Percentiles rank a stretch among this genome's conserved stretches.
phyloP scores from a whole-genome alignment of 2,113 vertebrate genomes.

The Felis catus region DNA sequence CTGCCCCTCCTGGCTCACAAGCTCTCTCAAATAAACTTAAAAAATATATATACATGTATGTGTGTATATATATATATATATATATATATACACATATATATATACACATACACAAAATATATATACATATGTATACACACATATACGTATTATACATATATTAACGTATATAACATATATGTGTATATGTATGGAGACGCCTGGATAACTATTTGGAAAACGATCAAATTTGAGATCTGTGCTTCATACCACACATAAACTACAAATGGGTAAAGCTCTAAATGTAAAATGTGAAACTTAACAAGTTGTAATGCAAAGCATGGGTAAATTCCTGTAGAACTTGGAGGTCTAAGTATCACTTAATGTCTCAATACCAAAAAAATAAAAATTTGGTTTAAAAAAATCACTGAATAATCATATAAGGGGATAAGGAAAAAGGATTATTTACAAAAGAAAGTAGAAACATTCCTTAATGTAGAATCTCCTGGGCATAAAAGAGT shows the following conservation, averaged over 20 bases:
- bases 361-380: not conserved
- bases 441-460: not conserved
- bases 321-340: not conserved
- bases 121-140: no score
- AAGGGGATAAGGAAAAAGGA: not conserved
- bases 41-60: no score
- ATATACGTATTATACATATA: no score
- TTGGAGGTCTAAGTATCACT: not conserved
- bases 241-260: not conserved
- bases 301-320: not conserved
- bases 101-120: no score
- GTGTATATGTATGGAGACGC: no score
- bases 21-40: no score
- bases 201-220: not conserved
- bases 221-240: not conserved
- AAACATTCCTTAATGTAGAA: not conserved
- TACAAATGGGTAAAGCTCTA: not conserved
- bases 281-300: not conserved
- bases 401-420: not conserved
- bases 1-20: no score
- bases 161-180: no score
- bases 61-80: no score
- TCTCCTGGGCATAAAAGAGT: not conserved
- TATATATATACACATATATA: accelerated
- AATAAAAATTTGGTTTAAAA: not conserved